Percentiles rank a stretch among this genome's conserved stretches.
phyloP scores from a whole-genome alignment of 2,888 invertebrate species.

The Melinopterus prodromus region DNA sequence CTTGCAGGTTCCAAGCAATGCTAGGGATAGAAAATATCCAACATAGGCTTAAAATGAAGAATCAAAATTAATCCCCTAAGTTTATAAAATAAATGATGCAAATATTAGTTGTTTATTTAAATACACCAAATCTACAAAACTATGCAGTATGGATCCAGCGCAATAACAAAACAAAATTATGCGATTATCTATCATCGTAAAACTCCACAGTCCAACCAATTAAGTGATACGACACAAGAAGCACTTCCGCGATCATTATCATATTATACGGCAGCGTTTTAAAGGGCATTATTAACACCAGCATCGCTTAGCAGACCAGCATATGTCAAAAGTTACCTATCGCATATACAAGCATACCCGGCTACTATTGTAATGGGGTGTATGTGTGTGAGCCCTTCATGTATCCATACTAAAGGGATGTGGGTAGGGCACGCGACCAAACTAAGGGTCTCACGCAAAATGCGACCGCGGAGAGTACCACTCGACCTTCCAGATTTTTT shows the following conservation, averaged over 20 bases:
- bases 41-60: too few species aligned
- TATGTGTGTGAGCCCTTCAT: background rate
- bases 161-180: too few species aligned
- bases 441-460: conserved; percentile 4
- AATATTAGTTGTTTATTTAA: too few species aligned
- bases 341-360: background rate
- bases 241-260: background rate
- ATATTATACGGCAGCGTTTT: background rate
- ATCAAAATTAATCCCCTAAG: too few species aligned
- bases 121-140: background rate
- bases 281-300: background rate
- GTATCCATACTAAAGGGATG: background rate
- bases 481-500: conserved; percentile 4
- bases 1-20: too few species aligned
- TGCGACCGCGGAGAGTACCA: background rate
- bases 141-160: background rate
- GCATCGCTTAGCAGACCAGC: background rate
- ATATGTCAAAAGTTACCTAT: conserved; percentile 4
- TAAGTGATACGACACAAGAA: background rate
- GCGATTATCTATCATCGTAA: background rate
- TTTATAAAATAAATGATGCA: too few species aligned
- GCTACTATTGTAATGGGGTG: background rate
- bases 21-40: too few species aligned
- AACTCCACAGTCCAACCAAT: background rate
- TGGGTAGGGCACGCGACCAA: background rate